Evolutionary conservation across 2,888 invertebrate genomes (phyloP).

Genomic region (Dicyrtomina minuta): DNA sequence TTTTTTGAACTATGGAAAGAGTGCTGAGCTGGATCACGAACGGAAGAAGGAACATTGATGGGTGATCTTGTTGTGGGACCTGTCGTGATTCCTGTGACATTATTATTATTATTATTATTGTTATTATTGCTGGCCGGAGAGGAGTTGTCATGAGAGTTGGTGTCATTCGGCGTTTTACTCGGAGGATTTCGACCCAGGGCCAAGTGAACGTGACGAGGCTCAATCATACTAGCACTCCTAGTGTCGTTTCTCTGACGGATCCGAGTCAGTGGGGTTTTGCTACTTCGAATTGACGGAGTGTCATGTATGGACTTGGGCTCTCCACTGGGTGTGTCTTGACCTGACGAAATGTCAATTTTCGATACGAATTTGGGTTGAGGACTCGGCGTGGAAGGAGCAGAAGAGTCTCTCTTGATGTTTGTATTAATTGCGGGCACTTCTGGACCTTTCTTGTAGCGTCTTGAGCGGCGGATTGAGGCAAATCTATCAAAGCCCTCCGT

Average conservation of each 20-base stretch:
- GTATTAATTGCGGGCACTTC: conserved; percentile 54
- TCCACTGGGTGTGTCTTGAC: background rate
- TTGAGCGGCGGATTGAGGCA: conserved; percentile 76
- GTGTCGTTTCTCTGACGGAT: conserved; percentile 41
- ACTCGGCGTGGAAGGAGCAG: conserved; percentile 57
- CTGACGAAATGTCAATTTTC: conserved; percentile 37
- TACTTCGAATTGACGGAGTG: background rate
- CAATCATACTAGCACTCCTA: conserved; percentile 46
- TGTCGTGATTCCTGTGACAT: background rate
- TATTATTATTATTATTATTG: background rate
- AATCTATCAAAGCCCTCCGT: conserved; percentile 79
- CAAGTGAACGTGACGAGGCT: conserved; percentile 45
- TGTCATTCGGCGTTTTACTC: background rate
- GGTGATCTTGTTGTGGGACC: conserved; percentile 1
- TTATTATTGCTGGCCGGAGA: background rate
- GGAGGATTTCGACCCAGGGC: conserved; percentile 40
- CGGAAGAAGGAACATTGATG: conserved; percentile 13
- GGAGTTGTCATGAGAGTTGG: background rate
- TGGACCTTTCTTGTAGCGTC: conserved; percentile 69
- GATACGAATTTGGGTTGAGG: conserved; percentile 39
- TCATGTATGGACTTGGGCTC: background rate
- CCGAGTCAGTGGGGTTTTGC: conserved; percentile 32
- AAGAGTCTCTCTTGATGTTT: conserved; percentile 58
- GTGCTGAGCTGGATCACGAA: conserved; percentile 28
- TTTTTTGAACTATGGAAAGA: conserved; percentile 39